Conservation (phyloP, 1,140 invertebrate genomes). For the Centruroides sculpturatus region DNA sequence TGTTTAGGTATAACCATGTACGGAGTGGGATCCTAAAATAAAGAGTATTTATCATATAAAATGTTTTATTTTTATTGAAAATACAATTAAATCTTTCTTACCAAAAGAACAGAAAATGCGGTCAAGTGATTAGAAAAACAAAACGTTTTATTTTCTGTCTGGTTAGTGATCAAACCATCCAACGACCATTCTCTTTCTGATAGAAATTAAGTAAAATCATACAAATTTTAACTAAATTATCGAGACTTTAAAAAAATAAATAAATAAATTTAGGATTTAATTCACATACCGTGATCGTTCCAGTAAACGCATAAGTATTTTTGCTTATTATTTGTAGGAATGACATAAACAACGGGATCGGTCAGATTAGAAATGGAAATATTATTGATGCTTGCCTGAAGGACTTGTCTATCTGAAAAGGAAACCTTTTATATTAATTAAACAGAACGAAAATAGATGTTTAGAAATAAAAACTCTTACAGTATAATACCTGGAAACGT, state of each 20-base stretch:
- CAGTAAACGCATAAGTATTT: constrained; percentile 32
- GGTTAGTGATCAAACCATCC: constrained; percentile 28
- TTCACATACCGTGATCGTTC: constrained; percentile 29
- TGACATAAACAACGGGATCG: constrained; percentile 27
- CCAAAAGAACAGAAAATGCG: constrained; percentile 38
- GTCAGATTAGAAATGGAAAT: constrained; percentile 26
- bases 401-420: constrained; percentile 20
- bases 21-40: constrained; percentile 26
- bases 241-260: no score
- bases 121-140: constrained; percentile 37
- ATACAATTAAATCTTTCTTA: constrained; percentile 19
- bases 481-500: no score
- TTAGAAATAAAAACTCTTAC: no score
- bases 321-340: constrained; percentile 22
- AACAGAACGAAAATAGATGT: no score
- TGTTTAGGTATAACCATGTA: constrained; percentile 18
- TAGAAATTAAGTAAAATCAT: constrained; percentile 4
- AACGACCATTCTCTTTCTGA: constrained; percentile 31
- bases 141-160: constrained; percentile 23
- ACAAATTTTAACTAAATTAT: no score
- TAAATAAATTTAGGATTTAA: neutral
- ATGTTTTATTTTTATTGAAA: constrained; percentile 9
- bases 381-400: constrained; percentile 24
- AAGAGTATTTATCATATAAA: no score
- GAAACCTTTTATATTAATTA: neutral